Conservation (phyloP, 2,113 vertebrate genomes). For the Sphyrna mokarran region DNA sequence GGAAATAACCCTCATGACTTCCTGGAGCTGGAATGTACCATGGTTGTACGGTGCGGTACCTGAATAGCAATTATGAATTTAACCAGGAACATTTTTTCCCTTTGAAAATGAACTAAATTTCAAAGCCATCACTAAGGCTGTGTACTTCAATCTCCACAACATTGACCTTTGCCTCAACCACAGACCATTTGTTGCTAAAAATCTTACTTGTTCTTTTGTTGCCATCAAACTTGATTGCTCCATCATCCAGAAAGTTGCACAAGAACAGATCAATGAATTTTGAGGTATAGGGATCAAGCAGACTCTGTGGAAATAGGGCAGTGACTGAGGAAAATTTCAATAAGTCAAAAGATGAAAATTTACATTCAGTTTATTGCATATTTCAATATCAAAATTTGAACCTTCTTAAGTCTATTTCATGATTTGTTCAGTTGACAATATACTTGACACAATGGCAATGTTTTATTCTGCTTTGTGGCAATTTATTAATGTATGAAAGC, state of each 20-base stretch:
- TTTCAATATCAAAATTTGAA: neutral
- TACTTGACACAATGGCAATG: neutral
- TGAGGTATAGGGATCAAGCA: neutral
- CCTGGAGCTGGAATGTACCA: neutral
- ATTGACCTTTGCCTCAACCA: neutral
- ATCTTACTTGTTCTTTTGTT: neutral
- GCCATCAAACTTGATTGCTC: neutral
- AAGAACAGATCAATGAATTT: neutral
- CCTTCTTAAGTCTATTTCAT: neutral
- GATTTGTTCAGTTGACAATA: neutral
- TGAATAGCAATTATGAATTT: neutral
- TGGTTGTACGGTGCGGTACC: neutral
- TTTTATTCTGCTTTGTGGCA: neutral
- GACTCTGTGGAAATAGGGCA: neutral
- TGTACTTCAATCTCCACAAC: neutral
- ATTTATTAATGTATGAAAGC: neutral
- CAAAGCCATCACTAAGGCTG: neutral
- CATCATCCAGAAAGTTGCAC: neutral
- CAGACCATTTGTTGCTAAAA: neutral
- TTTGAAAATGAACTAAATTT: neutral
- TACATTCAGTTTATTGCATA: neutral
- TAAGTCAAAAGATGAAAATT: conserved; percentile 13
- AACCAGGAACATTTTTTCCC: neutral
- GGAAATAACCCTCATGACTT: too few relatives aligned
- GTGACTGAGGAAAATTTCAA: neutral